phyloP scores from a whole-genome alignment of 2,113 vertebrate species.

The Saccopteryx leptura region DNA sequence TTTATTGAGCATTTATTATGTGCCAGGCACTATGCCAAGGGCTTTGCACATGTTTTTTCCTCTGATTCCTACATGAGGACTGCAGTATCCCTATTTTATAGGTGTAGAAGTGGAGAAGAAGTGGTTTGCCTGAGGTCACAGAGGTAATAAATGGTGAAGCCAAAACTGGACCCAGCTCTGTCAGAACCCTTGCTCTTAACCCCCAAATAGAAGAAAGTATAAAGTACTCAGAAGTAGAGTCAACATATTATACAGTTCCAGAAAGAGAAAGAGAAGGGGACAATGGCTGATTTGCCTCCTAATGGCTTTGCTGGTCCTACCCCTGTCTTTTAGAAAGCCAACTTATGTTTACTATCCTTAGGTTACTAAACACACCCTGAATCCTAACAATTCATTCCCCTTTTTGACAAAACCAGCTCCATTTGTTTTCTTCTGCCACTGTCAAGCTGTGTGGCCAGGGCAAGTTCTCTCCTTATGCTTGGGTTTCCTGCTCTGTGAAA shows the following conservation, averaged over 20 bases:
- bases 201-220: neutral
- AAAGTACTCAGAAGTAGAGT: neutral
- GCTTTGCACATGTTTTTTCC: neutral
- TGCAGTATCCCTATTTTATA: neutral
- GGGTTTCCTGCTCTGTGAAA: neutral
- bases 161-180: neutral
- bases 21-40: slow-evolving; percentile 6
- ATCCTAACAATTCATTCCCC: neutral
- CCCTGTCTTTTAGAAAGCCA: neutral
- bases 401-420: neutral
- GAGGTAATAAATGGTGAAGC: neutral
- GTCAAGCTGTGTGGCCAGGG: neutral
- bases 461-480: neutral
- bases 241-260: neutral
- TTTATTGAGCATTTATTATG: slow-evolving; percentile 52
- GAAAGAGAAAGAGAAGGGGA: slow-evolving; percentile 10
- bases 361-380: neutral
- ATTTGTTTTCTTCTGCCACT: neutral
- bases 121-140: neutral
- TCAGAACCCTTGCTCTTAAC: neutral
- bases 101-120: neutral
- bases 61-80: slow-evolving; percentile 14
- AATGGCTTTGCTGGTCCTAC: neutral
- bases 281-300: neutral
- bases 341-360: neutral